phyloP scores from a whole-genome alignment of 2,113 vertebrate species.

The Oophaga pumilio region DNA sequence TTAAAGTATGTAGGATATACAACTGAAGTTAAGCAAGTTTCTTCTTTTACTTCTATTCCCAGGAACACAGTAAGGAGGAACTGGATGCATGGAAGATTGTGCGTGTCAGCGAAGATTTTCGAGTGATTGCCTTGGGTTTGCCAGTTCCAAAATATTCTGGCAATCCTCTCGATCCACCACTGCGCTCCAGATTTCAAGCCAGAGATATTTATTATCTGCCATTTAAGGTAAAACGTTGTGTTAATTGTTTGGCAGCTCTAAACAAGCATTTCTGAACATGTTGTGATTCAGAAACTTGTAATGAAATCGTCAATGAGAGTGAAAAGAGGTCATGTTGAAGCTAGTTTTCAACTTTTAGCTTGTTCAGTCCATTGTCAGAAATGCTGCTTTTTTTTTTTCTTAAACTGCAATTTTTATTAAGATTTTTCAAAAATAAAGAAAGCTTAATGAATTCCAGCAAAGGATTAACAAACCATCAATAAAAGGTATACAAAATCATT shows the following conservation, averaged over 20 bases:
- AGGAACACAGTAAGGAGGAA: conserved; percentile 91
- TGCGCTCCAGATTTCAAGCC: conserved; percentile 96
- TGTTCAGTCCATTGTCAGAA: neutral
- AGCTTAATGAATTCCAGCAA: too few relatives aligned
- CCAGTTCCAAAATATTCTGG: conserved; percentile 93
- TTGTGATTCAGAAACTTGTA: neutral
- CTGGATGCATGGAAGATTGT: conserved; percentile 93
- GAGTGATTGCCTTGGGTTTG: conserved; percentile 93
- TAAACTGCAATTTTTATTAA: too few relatives aligned
- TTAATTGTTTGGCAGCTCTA: neutral
- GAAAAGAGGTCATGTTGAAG: neutral
- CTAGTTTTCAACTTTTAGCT: neutral
- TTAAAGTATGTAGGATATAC: neutral
- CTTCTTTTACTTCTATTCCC: neutral
- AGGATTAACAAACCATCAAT: too few relatives aligned
- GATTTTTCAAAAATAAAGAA: too few relatives aligned
- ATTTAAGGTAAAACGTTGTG: conserved; percentile 82
- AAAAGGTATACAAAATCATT: too few relatives aligned
- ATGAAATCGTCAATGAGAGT: neutral
- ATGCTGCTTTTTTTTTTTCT: neutral
- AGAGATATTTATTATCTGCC: conserved; percentile 93
- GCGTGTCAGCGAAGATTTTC: conserved; percentile 94
- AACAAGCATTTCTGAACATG: neutral
- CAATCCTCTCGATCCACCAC: conserved; percentile 92
- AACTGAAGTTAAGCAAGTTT: neutral